Evolutionary conservation across 2,113 vertebrate genomes (phyloP), one percentile per base, ranked within the genome.

Genomic region (Lepus europaeus): DNA sequence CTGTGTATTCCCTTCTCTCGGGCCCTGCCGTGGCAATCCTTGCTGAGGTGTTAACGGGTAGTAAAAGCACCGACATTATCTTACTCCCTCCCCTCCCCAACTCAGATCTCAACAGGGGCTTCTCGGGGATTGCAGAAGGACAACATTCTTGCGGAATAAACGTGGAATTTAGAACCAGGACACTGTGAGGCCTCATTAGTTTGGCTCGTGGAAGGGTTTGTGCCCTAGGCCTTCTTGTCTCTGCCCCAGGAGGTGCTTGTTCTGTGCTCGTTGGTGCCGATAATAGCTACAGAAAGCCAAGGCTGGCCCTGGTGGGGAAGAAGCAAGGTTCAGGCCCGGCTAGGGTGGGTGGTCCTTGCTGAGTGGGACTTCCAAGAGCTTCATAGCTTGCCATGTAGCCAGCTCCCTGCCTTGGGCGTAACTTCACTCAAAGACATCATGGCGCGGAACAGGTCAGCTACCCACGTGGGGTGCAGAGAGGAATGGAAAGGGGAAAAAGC

Each of bases 101-200:
- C 36, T 81, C 78, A 61, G 64, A 51, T 63, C 66, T 89, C 88
- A 89, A 29, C 16, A 49, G 45, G 22, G 23, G 51, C 36, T 95
- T 89, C 63, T 72, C 93, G 33, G 86, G 49, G 45, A 87, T 70
- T 68, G 31, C 29, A 78, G 64, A 90, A 84, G 39, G 17, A 1
- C 23, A 61, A 36, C 11, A 33, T 73, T 36, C 87, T 93, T 69
- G 22, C 80, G 66, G 45, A 78, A 64, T 9, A 96, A 64, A 69
- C 25, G 61, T 95, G 68, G 63, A 82, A 91, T 73, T 94, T 89
- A 78, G 77, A 89, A 84, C 88, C n/a, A 78, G 16, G 20, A 89
- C 66, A 73, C 17, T 56, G 78, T 83, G 69, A 89, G 45, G 20
- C 72, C 19, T 87, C 22, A 53, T 70, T 78, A 72, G 49, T 69